A percentile compares a stretch with the other conserved stretches of the same genome.
Evolutionary conservation across 1,140 invertebrate species (phyloP).

Genomic region (Drosophila baimaii): DNA sequence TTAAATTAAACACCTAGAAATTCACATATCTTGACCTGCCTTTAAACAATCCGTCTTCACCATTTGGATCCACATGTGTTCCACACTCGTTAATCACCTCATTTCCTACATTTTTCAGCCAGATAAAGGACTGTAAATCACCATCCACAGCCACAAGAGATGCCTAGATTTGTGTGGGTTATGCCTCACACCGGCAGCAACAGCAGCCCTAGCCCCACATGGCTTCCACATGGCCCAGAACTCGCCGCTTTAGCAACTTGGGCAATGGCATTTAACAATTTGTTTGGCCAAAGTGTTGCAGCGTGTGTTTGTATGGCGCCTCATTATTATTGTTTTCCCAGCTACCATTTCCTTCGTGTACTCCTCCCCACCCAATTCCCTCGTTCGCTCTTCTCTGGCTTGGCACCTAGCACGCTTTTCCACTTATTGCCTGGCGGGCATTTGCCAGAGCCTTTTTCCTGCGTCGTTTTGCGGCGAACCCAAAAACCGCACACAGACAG

Average conservation of each 20-base stretch:
- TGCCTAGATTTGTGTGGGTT: slow-evolving; percentile 49
- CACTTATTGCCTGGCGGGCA: slow-evolving; percentile 65
- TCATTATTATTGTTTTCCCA: slow-evolving; percentile 74
- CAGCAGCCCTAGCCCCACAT: neutral
- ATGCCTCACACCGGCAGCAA: neutral
- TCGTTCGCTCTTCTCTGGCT: slow-evolving; percentile 9
- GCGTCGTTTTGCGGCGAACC: slow-evolving; percentile 68
- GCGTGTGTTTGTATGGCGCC: slow-evolving; percentile 69
- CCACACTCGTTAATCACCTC: slow-evolving; percentile 16
- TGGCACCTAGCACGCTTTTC: slow-evolving; percentile 45
- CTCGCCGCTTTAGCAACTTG: slow-evolving; percentile 10
- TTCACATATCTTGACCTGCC: too few relatives aligned
- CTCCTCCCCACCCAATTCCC: neutral
- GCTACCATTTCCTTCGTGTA: slow-evolving; percentile 48
- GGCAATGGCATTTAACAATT: slow-evolving; percentile 51
- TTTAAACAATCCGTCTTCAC: neutral
- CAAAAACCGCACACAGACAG: slow-evolving; percentile 67
- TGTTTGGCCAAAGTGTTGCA: slow-evolving; percentile 68
- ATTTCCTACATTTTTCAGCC: neutral
- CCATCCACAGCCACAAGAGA: slow-evolving; percentile 32
- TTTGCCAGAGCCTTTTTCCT: slow-evolving; percentile 68
- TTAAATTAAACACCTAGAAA: too few relatives aligned
- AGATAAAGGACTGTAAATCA: slow-evolving; percentile 15
- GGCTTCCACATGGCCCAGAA: slow-evolving; percentile 23
- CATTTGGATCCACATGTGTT: slow-evolving; percentile 8